A percentile compares a stretch with the other conserved stretches of the same genome.
Conservation (phyloP, 2,113 vertebrate genomes). For the Crotalus viridis region DNA sequence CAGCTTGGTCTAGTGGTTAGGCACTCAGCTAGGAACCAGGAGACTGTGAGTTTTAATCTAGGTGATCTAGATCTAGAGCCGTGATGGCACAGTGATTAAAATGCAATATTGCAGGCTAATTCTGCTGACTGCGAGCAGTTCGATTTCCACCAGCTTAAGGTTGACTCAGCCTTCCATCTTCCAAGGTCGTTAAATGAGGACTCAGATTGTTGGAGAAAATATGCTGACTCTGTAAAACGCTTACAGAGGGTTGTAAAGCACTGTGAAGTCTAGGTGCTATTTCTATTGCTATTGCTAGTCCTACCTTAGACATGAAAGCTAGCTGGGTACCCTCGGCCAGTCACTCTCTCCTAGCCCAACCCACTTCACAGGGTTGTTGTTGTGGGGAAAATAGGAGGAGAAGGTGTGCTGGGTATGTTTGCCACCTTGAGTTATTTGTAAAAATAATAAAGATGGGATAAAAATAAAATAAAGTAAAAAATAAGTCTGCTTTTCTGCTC, state of each 20-base stretch:
- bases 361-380: background rate
- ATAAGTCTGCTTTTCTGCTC: constrained; percentile 48
- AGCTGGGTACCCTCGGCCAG: background rate
- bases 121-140: background rate
- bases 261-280: background rate
- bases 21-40: background rate
- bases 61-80: background rate
- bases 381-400: background rate
- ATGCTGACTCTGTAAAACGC: background rate
- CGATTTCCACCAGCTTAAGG: background rate
- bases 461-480: background rate
- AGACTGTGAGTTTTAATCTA: background rate
- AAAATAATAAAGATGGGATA: background rate
- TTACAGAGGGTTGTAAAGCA: background rate
- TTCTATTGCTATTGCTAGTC: background rate
- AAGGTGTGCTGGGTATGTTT: background rate
- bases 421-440: background rate
- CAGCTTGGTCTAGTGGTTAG: background rate
- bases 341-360: background rate
- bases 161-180: background rate
- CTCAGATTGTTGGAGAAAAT: background rate
- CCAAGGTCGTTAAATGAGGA: background rate
- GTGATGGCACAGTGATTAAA: background rate
- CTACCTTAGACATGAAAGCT: background rate
- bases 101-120: background rate